Conservation (phyloP, 92 coral and sea anemone species). For the Zoanthus solanderi region DNA sequence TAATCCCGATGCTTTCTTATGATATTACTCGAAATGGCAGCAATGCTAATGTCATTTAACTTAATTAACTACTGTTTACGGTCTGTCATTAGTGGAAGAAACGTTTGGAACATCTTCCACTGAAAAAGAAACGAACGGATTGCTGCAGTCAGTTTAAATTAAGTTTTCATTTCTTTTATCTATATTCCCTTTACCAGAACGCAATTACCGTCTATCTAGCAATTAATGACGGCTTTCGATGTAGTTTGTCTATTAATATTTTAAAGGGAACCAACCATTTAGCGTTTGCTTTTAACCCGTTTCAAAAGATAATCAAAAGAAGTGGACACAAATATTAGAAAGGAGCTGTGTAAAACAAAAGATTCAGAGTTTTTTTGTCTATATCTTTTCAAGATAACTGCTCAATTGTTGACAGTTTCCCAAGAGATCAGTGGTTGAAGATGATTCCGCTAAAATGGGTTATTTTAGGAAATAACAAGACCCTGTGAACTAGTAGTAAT, state of each 20-base stretch:
- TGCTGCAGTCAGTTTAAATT: neutral
- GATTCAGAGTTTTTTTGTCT: slow-evolving; percentile 32
- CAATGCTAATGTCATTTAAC: slow-evolving; percentile 47
- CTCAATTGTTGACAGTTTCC: slow-evolving; percentile 14
- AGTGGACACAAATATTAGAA: slow-evolving; percentile 32
- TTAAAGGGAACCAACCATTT: slow-evolving; percentile 4
- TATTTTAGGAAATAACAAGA: neutral
- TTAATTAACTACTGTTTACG: slow-evolving; percentile 74
- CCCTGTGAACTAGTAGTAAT: slow-evolving; percentile 6
- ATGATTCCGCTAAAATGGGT: neutral
- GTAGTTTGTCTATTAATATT: neutral
- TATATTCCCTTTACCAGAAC: no score
- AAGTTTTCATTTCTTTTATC: no score
- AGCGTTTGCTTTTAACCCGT: slow-evolving; percentile 25
- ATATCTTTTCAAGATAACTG: slow-evolving; percentile 8
- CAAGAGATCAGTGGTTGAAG: neutral
- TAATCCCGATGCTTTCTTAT: slow-evolving; percentile 6
- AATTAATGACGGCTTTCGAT: slow-evolving; percentile 5
- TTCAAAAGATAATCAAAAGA: slow-evolving; percentile 26
- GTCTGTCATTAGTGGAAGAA: slow-evolving; percentile 66
- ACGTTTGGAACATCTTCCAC: slow-evolving; percentile 61
- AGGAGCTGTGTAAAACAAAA: slow-evolving; percentile 54
- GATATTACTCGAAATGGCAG: slow-evolving; percentile 28
- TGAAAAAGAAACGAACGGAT: slow-evolving; percentile 39
- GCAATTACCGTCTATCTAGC: neutral